Percentiles rank a stretch among this genome's conserved stretches.
These are phyloP conservation scores for Congeria kusceri DNA, from an alignment of 2,888 invertebrate species.

Conservation along the genomic window DNA sequence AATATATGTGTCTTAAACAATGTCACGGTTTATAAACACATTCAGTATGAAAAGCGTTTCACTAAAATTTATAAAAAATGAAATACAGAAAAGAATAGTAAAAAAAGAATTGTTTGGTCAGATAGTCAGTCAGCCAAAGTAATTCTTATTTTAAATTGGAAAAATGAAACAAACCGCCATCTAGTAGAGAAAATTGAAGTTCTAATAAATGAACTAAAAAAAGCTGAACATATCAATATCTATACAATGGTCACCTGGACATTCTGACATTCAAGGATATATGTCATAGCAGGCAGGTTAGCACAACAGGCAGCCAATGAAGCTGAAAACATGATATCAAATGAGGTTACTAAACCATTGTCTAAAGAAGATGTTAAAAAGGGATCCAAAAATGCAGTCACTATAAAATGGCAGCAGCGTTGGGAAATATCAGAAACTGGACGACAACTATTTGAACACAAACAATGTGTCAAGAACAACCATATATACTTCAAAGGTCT, in stretches of 20 bases:
- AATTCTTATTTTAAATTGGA: constrained; percentile 24
- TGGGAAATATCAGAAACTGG: background rate
- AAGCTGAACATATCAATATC: background rate
- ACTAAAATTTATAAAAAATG: too few species aligned
- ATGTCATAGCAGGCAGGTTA: too few species aligned
- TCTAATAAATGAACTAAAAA: too few species aligned
- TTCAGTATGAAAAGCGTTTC: too few species aligned
- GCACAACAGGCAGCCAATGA: constrained; percentile 21
- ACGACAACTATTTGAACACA: background rate
- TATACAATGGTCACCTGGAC: constrained; percentile 8
- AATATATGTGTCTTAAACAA: too few species aligned
- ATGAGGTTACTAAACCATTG: background rate
- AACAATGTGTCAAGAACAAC: background rate
- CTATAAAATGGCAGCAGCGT: too few species aligned
- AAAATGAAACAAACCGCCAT: background rate
- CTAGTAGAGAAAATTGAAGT: background rate
- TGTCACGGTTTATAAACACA: too few species aligned
- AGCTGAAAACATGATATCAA: background rate
- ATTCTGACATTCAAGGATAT: too few species aligned
- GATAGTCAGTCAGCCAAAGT: constrained; percentile 23
- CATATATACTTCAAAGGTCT: background rate
- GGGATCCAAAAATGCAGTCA: too few species aligned
- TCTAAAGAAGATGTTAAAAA: too few species aligned
- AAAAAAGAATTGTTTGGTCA: background rate
- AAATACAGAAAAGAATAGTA: background rate